Conservation (phyloP, 1,140 invertebrate species). For the Wiebesia pumilae region DNA sequence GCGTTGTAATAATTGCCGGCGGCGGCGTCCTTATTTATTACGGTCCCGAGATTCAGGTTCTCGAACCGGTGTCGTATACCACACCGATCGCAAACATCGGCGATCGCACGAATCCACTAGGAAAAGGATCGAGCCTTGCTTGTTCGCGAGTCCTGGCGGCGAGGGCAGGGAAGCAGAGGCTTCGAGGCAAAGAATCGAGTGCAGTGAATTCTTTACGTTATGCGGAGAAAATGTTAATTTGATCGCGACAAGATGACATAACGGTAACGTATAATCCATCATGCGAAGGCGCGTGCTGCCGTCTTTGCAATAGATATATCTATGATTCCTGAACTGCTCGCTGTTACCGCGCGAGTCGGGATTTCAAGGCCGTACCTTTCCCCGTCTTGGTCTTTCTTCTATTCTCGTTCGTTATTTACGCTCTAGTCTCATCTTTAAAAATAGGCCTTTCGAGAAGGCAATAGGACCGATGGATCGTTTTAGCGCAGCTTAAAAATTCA, state of each 20-base stretch:
- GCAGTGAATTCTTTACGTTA: not conserved
- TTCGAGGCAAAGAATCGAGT: not conserved
- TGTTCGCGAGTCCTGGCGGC: not conserved
- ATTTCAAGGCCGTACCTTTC: slow-evolving; percentile 61
- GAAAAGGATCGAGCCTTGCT: not conserved
- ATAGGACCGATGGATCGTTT: not conserved
- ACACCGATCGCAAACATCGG: not conserved
- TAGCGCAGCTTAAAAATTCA: not conserved
- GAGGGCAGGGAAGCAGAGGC: not conserved
- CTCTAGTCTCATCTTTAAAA: slow-evolving; percentile 48
- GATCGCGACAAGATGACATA: slow-evolving; percentile 40
- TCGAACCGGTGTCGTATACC: slow-evolving; percentile 7
- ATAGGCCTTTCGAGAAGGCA: slow-evolving; percentile 31
- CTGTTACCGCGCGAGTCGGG: slow-evolving; percentile 18
- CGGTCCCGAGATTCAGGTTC: slow-evolving; percentile 22
- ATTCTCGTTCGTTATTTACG: slow-evolving; percentile 45
- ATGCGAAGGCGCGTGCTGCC: slow-evolving; percentile 1
- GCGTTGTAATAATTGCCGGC: slow-evolving; percentile 43
- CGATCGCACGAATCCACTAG: not conserved
- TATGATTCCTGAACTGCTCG: slow-evolving; percentile 9
- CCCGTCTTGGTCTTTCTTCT: slow-evolving; percentile 28
- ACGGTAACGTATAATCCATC: slow-evolving; percentile 39
- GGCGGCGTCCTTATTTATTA: slow-evolving; percentile 36
- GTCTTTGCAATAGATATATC: slow-evolving; percentile 13
- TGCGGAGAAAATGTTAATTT: slow-evolving; percentile 41